phyloP scores from a whole-genome alignment of 2,797 vertebrate genomes.

The Salmo trutta region DNA sequence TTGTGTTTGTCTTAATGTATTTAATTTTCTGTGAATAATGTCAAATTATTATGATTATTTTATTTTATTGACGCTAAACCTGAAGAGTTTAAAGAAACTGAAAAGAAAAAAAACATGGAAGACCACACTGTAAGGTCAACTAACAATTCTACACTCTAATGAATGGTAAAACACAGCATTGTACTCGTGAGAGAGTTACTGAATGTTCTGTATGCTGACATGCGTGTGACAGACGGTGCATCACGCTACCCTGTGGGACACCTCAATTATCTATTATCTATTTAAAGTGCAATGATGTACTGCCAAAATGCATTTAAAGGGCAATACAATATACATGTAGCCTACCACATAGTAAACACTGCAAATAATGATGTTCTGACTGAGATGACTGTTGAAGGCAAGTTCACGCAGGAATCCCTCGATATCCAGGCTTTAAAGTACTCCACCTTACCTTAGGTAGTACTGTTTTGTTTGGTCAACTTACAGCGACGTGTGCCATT shows the following conservation, averaged over 20 bases:
- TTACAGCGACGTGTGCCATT: constrained; percentile 75
- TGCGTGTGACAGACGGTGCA: constrained; percentile 70
- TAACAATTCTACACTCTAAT: constrained; percentile 83
- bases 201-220: constrained; percentile 82
- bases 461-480: constrained; percentile 67
- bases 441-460: constrained; percentile 64
- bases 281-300: constrained; percentile 83
- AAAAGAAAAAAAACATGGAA: constrained; percentile 59
- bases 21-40: constrained; percentile 92
- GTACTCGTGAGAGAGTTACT: constrained; percentile 74
- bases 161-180: constrained; percentile 76
- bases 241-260: constrained; percentile 71
- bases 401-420: constrained; percentile 67
- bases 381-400: constrained; percentile 61
- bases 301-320: constrained; percentile 82
- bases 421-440: constrained; percentile 75
- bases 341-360: constrained; percentile 67
- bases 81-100: constrained; percentile 73
- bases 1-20: constrained; percentile 92
- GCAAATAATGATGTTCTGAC: constrained; percentile 54
- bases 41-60: constrained; percentile 74
- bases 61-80: constrained; percentile 81
- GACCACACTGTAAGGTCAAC: constrained; percentile 76
- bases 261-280: constrained; percentile 85
- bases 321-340: constrained; percentile 73